Evolutionary conservation across 2,113 vertebrate species (phyloP).

Genomic region (Neoarius graeffei): DNA sequence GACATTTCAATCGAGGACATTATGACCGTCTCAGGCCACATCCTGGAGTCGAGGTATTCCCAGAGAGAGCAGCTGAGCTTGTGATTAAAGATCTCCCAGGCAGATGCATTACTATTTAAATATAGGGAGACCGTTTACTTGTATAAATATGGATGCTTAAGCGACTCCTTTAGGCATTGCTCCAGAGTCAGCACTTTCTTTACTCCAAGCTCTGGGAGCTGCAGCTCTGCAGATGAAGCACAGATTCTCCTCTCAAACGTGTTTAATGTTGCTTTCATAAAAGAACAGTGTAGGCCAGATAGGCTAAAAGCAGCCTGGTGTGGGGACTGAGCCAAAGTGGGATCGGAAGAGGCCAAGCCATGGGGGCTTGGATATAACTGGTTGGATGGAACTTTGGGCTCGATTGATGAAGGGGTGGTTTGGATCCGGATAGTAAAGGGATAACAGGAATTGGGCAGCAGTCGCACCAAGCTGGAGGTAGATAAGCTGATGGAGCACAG

Average conservation of each 20-base stretch:
- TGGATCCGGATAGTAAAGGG: background rate
- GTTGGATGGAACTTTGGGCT: background rate
- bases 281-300: constrained; percentile 16
- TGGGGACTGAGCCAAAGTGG: constrained; percentile 7
- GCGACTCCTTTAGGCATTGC: constrained; percentile 71
- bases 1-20: constrained; percentile 50
- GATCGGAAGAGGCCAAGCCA: background rate
- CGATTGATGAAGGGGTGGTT: constrained; percentile 18
- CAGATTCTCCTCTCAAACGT: constrained; percentile 66
- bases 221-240: constrained; percentile 66
- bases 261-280: constrained; percentile 49
- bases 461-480: constrained; percentile 22
- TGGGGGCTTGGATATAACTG: constrained; percentile 1
- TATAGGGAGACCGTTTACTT: constrained; percentile 67
- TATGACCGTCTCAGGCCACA: constrained; percentile 37
- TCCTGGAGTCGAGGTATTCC: constrained; percentile 39
- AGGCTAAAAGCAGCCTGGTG: constrained; percentile 39
- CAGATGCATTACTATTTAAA: constrained; percentile 56
- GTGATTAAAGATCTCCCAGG: constrained; percentile 52
- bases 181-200: constrained; percentile 68
- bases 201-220: constrained; percentile 65
- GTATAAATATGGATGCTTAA: constrained; percentile 77
- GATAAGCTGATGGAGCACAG: constrained; percentile 46
- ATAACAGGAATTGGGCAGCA: constrained; percentile 29
- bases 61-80: constrained; percentile 42